Evolutionary conservation across 2,888 invertebrate species (phyloP).

Genomic region (Acronicta alni): DNA sequence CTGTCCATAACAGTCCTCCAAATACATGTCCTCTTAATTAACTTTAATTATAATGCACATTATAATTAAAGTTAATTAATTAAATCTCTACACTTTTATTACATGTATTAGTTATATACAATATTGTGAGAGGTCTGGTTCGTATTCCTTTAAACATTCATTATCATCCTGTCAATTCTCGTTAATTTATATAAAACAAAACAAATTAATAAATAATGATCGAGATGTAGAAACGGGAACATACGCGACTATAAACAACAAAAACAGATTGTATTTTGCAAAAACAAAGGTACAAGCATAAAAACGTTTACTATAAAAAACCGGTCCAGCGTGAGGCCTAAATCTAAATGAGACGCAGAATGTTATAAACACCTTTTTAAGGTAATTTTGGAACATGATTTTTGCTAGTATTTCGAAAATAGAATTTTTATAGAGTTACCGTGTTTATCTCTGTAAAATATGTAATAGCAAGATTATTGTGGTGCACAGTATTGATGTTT

Average conservation of each 20-base stretch:
- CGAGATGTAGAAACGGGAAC: slow-evolving; percentile 18
- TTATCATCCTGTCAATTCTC: slow-evolving; percentile 35
- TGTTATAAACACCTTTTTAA: neutral
- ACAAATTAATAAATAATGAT: slow-evolving; percentile 38
- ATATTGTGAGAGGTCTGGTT: slow-evolving; percentile 35
- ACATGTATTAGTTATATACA: neutral
- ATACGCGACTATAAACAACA: slow-evolving; percentile 25
- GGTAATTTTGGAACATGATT: neutral
- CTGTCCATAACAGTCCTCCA: neutral
- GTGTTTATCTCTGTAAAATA: too few relatives aligned
- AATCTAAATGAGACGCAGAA: neutral
- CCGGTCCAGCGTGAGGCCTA: neutral
- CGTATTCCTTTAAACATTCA: slow-evolving; percentile 40
- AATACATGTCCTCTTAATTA: neutral
- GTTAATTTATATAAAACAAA: slow-evolving; percentile 34
- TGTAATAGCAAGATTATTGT: too few relatives aligned
- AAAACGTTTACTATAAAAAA: neutral
- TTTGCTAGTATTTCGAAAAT: neutral
- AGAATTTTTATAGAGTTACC: too few relatives aligned
- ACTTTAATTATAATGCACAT: too few relatives aligned
- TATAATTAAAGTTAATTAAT: too few relatives aligned
- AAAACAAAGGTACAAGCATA: slow-evolving; percentile 4
- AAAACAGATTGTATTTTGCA: slow-evolving; percentile 5
- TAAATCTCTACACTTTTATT: neutral
- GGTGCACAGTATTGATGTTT: too few relatives aligned